These are phyloP conservation scores for Tinea pellionella DNA, from an alignment of 2,888 invertebrate genomes.

Conservation along the genomic window DNA sequence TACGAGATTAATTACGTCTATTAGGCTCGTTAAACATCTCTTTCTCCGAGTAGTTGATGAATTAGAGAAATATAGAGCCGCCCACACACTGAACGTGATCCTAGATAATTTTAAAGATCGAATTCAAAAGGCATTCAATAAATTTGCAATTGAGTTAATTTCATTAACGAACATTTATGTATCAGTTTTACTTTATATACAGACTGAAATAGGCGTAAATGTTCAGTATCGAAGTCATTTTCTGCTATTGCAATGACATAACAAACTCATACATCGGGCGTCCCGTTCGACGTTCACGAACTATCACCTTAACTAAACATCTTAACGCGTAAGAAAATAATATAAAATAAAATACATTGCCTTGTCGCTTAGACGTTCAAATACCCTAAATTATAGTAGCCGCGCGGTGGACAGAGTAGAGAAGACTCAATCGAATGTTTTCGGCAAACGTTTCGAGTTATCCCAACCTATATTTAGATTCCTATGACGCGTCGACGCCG, in stretches of 20 bases:
- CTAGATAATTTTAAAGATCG: neutral
- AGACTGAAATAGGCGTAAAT: too few relatives aligned
- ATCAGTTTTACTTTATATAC: neutral
- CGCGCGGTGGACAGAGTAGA: neutral
- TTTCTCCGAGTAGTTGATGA: constrained; percentile 15
- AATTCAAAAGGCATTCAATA: neutral
- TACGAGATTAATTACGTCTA: constrained; percentile 43
- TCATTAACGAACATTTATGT: too few relatives aligned
- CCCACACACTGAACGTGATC: neutral
- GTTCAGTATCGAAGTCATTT: neutral
- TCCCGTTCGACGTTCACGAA: neutral
- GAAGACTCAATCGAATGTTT: neutral
- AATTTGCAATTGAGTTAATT: neutral
- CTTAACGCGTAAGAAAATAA: neutral
- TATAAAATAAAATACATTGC: neutral
- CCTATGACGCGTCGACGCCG: constrained; percentile 22
- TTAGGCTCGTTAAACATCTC: constrained; percentile 44
- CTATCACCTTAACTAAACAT: constrained; percentile 4
- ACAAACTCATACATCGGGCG: neutral
- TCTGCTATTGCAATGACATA: constrained; percentile 2
- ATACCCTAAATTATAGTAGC: neutral
- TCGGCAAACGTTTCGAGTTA: constrained; percentile 8
- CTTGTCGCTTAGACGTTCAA: neutral
- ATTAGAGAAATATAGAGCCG: neutral
- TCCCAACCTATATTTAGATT: constrained; percentile 11